phyloP scores from a whole-genome alignment of 2,797 vertebrate species.

The Phoeniculus purpureus region DNA sequence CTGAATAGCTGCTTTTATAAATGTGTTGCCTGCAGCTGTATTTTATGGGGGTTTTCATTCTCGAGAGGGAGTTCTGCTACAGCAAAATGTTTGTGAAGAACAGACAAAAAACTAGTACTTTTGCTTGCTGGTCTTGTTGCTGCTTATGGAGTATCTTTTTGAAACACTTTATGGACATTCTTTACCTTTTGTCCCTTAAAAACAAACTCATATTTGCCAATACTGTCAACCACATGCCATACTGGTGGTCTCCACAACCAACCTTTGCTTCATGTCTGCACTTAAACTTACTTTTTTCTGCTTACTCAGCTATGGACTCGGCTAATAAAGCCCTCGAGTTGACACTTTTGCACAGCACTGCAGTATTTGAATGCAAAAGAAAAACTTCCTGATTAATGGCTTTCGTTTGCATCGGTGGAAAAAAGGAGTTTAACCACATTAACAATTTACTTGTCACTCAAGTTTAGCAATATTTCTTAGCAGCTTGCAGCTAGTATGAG shows the following conservation, averaged over 20 bases:
- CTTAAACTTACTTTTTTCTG: constrained; percentile 5
- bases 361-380: not conserved
- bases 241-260: not conserved
- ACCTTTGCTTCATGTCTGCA: not conserved
- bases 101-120: not conserved
- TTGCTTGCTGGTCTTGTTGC: not conserved
- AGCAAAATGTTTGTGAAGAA: not conserved
- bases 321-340: constrained; percentile 11
- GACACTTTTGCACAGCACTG: not conserved
- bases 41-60: constrained; percentile 28
- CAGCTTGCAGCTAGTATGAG: not conserved
- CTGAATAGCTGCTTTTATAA: constrained; percentile 27
- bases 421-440: not conserved
- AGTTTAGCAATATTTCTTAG: constrained; percentile 4
- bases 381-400: not conserved
- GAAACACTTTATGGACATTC: not conserved
- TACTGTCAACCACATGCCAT: not conserved
- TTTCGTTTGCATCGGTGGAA: constrained; percentile 5
- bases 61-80: constrained; percentile 28
- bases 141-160: not conserved
- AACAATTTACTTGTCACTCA: not conserved
- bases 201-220: not conserved
- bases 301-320: not conserved
- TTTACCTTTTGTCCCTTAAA: constrained; percentile 6
- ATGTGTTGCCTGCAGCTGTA: constrained; percentile 18